Base-by-base conservation (phyloP, 2,888 invertebrate species). In the Cephus nigrinus region DNA sequence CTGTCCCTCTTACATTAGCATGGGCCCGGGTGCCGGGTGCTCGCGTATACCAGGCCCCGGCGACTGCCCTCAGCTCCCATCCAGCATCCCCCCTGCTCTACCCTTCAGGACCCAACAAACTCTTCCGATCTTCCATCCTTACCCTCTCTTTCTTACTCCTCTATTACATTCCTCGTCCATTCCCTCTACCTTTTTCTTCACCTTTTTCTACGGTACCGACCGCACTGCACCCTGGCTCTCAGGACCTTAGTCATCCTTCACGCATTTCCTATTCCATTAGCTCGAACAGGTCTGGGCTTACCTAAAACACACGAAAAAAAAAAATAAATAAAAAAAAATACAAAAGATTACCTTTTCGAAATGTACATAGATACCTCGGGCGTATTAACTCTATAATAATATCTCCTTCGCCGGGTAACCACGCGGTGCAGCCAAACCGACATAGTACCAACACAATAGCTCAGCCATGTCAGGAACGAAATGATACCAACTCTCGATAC, bases 41-140 rank as follows among this genome's bases (percentile, higher is more conserved):
- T 23, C 23, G 55, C 23, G 9, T 55, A 23, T 55, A 55, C 55
- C 55, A 55, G 55, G 23, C 23, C 23, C 55, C 23, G 55, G 23
- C 55, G 23, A 55, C 23, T 23, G 23, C 23, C 40, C 40, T 40
- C 40, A 23, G 40, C 40, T 55, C 77, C 69, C 77, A 74, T 77
- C 77, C 69, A 40, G 76, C 78, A 3, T 35, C 23, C 55, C 78
- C 80, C 78, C 79, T 75, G 78, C 79, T 79, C 78, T 81, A 79
- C 80, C 79, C 75, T 78, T 78, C 75, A 32, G 78, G 78, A 76
- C 78, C 80, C 78, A 80, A 82, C 81, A 80, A 82, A 55, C 80
- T 78, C 80, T 55, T 55, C 9, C 23, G 5, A 55, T 55, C 55
- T 55, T 75, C 78, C 75, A 75, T 79, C 80, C 34, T 55, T 72